Percentiles rank a stretch among this genome's conserved stretches.
Conservation (phyloP, 2,797 vertebrate species). For the Melanotaenia boesemani region DNA sequence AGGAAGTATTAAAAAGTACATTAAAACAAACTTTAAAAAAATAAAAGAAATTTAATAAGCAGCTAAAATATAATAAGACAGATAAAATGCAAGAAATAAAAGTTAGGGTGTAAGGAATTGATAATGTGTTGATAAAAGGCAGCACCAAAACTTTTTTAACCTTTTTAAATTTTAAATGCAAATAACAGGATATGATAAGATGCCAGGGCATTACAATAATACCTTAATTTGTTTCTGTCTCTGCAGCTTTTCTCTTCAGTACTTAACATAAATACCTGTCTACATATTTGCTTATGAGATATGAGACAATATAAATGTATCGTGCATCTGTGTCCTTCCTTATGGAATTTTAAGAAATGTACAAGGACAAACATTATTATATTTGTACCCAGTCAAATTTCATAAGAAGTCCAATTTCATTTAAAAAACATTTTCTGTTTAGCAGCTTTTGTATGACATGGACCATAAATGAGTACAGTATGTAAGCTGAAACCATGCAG, state of each 20-base stretch:
- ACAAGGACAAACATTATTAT: constrained; percentile 42
- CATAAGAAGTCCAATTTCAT: neutral
- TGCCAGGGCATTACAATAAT: neutral
- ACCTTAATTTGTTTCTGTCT: constrained; percentile 25
- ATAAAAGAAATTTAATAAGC: neutral
- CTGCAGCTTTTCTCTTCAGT: constrained; percentile 23
- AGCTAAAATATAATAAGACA: neutral
- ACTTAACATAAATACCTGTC: constrained; percentile 20
- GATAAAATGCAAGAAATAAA: neutral
- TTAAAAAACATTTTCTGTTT: neutral
- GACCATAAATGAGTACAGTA: neutral
- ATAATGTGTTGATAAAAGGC: neutral
- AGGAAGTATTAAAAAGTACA: neutral
- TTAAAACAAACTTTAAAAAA: neutral
- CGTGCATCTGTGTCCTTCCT: neutral
- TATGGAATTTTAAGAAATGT: constrained; percentile 19
- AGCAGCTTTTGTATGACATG: neutral
- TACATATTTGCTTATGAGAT: constrained; percentile 39
- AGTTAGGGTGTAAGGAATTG: neutral
- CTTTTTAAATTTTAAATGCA: constrained; percentile 8
- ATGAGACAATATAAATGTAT: constrained; percentile 24
- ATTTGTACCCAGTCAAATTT: neutral
- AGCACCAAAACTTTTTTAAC: neutral
- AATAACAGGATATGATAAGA: constrained; percentile 9
- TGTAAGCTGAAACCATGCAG: neutral